Base-by-base conservation (phyloP, 1,140 invertebrate species). In the Ceratosolen fusciceps region DNA sequence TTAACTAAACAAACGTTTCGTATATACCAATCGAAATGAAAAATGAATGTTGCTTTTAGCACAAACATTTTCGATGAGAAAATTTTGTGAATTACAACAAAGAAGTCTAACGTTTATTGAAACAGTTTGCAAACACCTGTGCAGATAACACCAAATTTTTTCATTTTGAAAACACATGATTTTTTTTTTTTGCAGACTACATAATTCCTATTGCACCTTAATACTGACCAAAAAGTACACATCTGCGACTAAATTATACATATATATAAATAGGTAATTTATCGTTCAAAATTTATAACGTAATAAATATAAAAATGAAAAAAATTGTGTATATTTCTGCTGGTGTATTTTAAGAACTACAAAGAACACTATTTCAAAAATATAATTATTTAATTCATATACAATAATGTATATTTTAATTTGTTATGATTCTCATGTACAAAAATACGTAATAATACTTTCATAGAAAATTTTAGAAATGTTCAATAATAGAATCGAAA, bases 91-190 rank as follows among this genome's bases (percentile, higher is more conserved):
- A 21, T 16, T 37, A 37, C 19, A 74, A 37, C 31, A 73, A 21
- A 52, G n/a, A 73, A 52, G 26, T 56, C 52, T 37, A 56, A 31
- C 24, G 37, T 83, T 81, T 58, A n/a, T 49, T 62, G 80, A 60
- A 77, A 70, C 62, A 83, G 79, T 80, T 82, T 83, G 80, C 77
- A 79, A 80, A 77, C 26, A 80, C 73, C 49, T 56, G 74, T 76
- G 68, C 52, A 73, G 72, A 77, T 70, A 81, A 74, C 79, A 80
- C 83, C 83, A 81, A 75, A 60, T 77, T 47, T 80, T 79, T 56
- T 65, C 52, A 21, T 62, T 62, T 34, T 65, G 37, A 2, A 24
- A 54, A 29, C 39, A 31, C 34, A 37, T 16, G 2, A n/a, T 0
- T 16, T 21, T 29, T 24, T 43, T 62, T 24, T 49, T 52, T 19